Base-by-base conservation (phyloP, 2,113 vertebrate species). In the Caracal caracal region DNA sequence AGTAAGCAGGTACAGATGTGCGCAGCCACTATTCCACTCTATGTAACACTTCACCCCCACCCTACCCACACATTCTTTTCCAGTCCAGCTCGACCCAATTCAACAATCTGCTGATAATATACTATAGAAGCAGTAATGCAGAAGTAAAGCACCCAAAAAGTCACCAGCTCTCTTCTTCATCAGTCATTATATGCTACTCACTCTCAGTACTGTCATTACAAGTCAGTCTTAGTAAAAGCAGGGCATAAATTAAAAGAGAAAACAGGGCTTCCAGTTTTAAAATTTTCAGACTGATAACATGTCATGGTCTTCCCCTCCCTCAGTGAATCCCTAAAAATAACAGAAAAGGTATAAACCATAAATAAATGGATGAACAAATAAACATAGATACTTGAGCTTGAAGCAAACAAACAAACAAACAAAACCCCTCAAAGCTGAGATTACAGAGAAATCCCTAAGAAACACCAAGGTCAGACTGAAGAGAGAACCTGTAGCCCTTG, bases 321-420 rank as follows among this genome's bases (percentile, higher is more conserved):
- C 75, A 49, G 16, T 49, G 49, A 94, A 70, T 81, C 28, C 89
- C 85, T 70, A 70, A 95, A 56, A 53, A 81, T 35, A 86, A 91
- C 5, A 91, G 47, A 88, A 91, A 92, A 79, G 24, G 37, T 59
- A 17, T 37, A 20, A 56, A 68, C 10, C 33, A 51, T 76, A 68
- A 71, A 73, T n/a, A 88, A 76, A 83, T 1, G 84, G 24, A 37
- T 37, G 20, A 63, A 88, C 28, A 94, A 88, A 88, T 47, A 61
- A 81, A 86, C 20, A 87, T 10, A 3, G 53, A 84, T 26, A 91
- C 35, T 33, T 82, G 47, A 82, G 19, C 56, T 59, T 49, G 37
- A 86, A 94, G 51, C 66, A 75, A 78, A 78, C 13, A 8, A 40
- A 40, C 40, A 40, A 75, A 73, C 37, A 24, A 95, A 53, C 53